Evolutionary conservation across 2,888 invertebrate genomes (phyloP), one percentile per base, ranked within the genome.

Genomic region (Erannis defoliaria): DNA sequence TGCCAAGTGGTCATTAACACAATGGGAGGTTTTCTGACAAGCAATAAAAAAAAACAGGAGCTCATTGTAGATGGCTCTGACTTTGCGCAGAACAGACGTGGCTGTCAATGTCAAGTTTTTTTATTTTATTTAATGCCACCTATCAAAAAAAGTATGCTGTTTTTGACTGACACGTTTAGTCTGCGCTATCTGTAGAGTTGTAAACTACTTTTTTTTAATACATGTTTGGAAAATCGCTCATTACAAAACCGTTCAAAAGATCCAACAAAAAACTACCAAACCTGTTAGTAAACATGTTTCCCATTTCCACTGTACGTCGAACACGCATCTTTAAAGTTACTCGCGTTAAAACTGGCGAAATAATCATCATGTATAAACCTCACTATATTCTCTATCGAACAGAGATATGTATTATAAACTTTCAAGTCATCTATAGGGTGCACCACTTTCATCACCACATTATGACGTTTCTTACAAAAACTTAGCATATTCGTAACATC

Each of bases 361-460:
- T 97, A 98, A 86, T 97, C 97, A 72, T 97, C 97, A 73, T 97
- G 97, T 66, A 98, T 94, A 85, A 97, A 98, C 66, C 98, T 93
- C 9, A 97, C 96, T 64, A 98, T 97, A 78, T 96, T 96, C 83
- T 98, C 97, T 69, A 98, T 96, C 2, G 97, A 96, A 86, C 98
- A 98, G 0, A 97, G 84, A 78, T 95, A 95, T 46, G 95, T 78
- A 66, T 90, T 77, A 58, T 86, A 85, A 1, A 82, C 75, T 54
- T 85, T 89, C 60, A 82, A 62, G 62, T 86, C 85, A 45, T 90
- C 88, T 31, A 81, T 76, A 0, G 87, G 81, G 75, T 94, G 78
- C 66, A 90, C 70, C 64, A 90, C 88, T 59, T 82, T 88, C 91
- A 90, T 91, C 0, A 82, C 82, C 77, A 93, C 65, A 94, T 93